A percentile compares a stretch with the other conserved stretches of the same genome.
Evolutionary conservation across 2,888 invertebrate species (phyloP).

Genomic region (Crioceris asparagi): DNA sequence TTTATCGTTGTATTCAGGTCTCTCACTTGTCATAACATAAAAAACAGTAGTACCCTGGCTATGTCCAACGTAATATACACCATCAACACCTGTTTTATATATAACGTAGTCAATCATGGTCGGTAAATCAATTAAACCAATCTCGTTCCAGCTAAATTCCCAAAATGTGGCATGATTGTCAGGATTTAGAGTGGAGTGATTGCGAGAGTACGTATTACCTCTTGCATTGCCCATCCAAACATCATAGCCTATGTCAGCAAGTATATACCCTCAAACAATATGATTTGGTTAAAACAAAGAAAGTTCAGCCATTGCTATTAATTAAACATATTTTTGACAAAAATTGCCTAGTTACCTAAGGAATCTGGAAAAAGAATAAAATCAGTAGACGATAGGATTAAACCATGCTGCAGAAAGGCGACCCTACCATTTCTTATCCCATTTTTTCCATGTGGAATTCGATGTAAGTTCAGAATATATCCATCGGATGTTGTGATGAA

Average conservation of each 20-base stretch:
- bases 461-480: slow-evolving; percentile 44
- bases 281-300: neutral
- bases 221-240: slow-evolving; percentile 52
- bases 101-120: slow-evolving; percentile 61
- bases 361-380: too few relatives aligned
- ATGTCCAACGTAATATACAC: slow-evolving; percentile 69
- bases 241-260: slow-evolving; percentile 41
- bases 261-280: slow-evolving; percentile 26
- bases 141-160: slow-evolving; percentile 54
- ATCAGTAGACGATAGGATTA: slow-evolving; percentile 42
- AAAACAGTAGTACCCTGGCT: slow-evolving; percentile 65
- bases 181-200: slow-evolving; percentile 37
- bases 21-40: slow-evolving; percentile 51
- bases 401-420: slow-evolving; percentile 44
- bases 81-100: slow-evolving; percentile 45
- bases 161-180: slow-evolving; percentile 32
- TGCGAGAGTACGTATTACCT: slow-evolving; percentile 45
- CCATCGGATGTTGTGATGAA: slow-evolving; percentile 43
- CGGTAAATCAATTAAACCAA: slow-evolving; percentile 63
- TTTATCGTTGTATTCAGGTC: slow-evolving; percentile 54
- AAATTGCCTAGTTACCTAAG: too few relatives aligned
- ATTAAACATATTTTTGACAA: too few relatives aligned
- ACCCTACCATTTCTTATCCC: slow-evolving; percentile 24
- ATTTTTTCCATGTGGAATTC: slow-evolving; percentile 40
- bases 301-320: too few relatives aligned